Evolutionary conservation across 2,888 invertebrate species (phyloP), one percentile per base, ranked within the genome.

Genomic region (Pheosia gnoma): DNA sequence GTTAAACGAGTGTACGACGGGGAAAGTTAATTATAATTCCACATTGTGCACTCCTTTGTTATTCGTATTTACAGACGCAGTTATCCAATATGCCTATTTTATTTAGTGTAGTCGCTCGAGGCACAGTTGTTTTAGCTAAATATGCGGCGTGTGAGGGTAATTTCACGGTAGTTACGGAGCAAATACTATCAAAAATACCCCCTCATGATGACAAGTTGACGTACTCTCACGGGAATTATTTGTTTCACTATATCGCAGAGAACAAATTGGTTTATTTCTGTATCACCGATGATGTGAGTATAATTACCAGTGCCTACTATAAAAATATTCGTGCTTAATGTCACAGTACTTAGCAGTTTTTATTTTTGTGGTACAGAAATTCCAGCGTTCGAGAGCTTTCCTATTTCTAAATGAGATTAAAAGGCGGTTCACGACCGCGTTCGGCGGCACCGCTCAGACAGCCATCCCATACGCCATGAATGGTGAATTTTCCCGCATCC

Each of bases 381-480:
- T 98, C 88, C 98, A 98, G 92, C 95, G 98, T 75, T 97, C 98
- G 1, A 95, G 97, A 86, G 98, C 98, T 63, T 99, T 99, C 88
- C 88, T 97, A 37, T 99, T 96, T 85, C 94, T 99, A 13, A 96
- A 97, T 87, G 98, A 99, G 88, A 96, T 98, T 54, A 98, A 98
- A 87, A 95, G 97, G 78, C 95, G 98, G 85, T 99, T 99, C 83
- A 95, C 96, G 77, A 94, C 96, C 52, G 95, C 96, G 36, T 99
- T 98, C 93, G 98, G 97, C 0, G 94, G 95, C 10, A 93, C 92
- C 3, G 97, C 96, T 10, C 96, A 96, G 67, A 97, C 97, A 41
- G 98, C 98, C 45, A 95, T 99, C 68, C 97, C 98, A 0, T 99
- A 98, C 94, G 97, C 98, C 0, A 98, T 99, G 98, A 99, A 99